Evolutionary conservation across 2,113 vertebrate species (phyloP).

Genomic region (Gorsachius goisagi): DNA sequence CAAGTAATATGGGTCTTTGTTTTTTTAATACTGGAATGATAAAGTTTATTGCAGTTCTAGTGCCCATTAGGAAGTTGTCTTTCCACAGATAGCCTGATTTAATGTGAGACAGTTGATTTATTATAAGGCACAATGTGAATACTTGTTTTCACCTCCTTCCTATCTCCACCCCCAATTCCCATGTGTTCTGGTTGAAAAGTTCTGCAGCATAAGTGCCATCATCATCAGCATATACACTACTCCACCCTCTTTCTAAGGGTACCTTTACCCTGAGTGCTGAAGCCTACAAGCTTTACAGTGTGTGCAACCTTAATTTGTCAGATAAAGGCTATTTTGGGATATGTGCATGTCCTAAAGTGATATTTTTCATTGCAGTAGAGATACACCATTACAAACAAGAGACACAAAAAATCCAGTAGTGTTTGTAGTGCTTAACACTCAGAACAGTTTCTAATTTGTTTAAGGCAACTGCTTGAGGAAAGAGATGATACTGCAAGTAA

Average conservation of each 20-base stretch:
- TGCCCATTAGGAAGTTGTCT: background rate
- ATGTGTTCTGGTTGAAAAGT: background rate
- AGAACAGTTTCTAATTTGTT: background rate
- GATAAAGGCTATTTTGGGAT: background rate
- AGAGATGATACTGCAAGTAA: background rate
- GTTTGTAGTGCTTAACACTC: background rate
- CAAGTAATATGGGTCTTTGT: background rate
- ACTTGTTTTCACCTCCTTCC: constrained; percentile 23
- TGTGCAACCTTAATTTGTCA: background rate
- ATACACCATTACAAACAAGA: background rate
- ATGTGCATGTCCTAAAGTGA: background rate
- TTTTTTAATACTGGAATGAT: background rate
- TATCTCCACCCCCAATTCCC: background rate
- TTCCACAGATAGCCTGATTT: background rate
- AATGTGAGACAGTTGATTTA: constrained; percentile 25
- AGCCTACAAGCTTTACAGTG: background rate
- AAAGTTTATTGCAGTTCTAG: background rate
- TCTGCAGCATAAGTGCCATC: background rate
- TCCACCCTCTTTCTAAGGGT: background rate
- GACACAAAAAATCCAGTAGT: background rate
- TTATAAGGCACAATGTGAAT: background rate
- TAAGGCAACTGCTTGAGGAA: background rate
- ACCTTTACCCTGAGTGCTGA: background rate
- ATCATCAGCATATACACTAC: background rate
- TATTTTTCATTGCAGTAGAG: background rate